phyloP scores from a whole-genome alignment of 2,113 vertebrate genomes.

The Tachuris rubrigastra region DNA sequence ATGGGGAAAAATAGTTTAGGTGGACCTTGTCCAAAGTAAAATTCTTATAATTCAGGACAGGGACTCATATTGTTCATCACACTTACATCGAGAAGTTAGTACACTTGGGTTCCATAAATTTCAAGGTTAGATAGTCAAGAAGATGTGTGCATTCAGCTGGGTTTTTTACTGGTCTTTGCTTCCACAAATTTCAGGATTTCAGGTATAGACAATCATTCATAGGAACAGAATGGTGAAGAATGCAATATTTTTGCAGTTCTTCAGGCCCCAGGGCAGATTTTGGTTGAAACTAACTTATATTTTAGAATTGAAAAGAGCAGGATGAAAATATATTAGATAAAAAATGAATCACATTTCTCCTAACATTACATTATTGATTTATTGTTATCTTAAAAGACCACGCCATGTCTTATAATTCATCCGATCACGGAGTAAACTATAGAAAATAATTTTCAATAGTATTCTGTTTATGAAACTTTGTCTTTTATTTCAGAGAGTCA shows the following conservation, averaged over 20 bases:
- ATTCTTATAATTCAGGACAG: background rate
- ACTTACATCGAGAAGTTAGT: background rate
- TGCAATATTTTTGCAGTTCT: background rate
- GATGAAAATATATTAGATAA: background rate
- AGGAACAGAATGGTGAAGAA: background rate
- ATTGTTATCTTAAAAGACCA: background rate
- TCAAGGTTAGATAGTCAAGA: background rate
- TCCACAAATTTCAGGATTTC: background rate
- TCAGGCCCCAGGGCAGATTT: background rate
- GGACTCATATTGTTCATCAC: background rate
- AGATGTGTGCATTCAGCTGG: background rate
- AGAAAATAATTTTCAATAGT: background rate
- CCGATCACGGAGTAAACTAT: background rate
- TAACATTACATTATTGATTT: background rate
- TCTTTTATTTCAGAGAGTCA: background rate
- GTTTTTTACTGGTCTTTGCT: background rate
- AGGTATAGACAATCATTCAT: background rate
- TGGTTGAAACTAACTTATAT: background rate
- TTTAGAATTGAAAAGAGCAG: background rate
- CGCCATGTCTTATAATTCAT: background rate
- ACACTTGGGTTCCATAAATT: background rate
- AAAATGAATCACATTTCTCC: background rate
- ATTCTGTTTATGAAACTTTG: background rate
- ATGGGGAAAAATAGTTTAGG: constrained; percentile 38
- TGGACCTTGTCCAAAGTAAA: background rate